A percentile compares a stretch with the other conserved stretches of the same genome.
Evolutionary conservation across 64 coral and sea anemone species (phyloP).

Genomic region (Exaiptasia diaphana): DNA sequence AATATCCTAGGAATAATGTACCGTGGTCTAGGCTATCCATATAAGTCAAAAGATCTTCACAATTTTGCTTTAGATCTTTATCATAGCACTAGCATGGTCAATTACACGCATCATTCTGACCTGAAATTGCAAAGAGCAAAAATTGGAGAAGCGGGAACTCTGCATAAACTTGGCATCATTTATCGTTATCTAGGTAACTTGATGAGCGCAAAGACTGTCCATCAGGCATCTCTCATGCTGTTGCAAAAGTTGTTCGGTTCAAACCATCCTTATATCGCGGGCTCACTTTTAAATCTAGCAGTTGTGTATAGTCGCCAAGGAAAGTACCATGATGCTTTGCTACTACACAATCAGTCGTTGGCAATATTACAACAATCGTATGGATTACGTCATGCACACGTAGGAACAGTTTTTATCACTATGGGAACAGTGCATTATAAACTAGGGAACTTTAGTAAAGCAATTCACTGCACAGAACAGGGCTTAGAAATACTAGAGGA

Average conservation of each 20-base stretch:
- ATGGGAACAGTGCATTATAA: constrained; percentile 62
- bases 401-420: constrained; percentile 60
- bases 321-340: constrained; percentile 23
- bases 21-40: constrained; percentile 53
- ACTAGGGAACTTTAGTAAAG: constrained; percentile 46
- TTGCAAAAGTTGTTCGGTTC: constrained; percentile 22
- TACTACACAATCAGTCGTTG: constrained; percentile 63
- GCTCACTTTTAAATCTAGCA: constrained; percentile 66
- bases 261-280: constrained; percentile 28
- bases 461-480: constrained; percentile 44
- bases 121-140: neutral
- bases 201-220: constrained; percentile 10
- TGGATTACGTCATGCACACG: constrained; percentile 52
- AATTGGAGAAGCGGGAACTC: constrained; percentile 57
- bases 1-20: constrained; percentile 67
- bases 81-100: neutral
- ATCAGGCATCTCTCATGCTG: constrained; percentile 39
- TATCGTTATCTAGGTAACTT: constrained; percentile 72
- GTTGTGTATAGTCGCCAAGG: constrained; percentile 73
- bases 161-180: constrained; percentile 74
- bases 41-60: constrained; percentile 60
- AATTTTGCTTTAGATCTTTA: constrained; percentile 21
- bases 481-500: constrained; percentile 62
- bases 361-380: constrained; percentile 22
- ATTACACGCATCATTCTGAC: neutral